Conservation (phyloP, 2,888 invertebrate genomes). For the Perizoma affinitatum region DNA sequence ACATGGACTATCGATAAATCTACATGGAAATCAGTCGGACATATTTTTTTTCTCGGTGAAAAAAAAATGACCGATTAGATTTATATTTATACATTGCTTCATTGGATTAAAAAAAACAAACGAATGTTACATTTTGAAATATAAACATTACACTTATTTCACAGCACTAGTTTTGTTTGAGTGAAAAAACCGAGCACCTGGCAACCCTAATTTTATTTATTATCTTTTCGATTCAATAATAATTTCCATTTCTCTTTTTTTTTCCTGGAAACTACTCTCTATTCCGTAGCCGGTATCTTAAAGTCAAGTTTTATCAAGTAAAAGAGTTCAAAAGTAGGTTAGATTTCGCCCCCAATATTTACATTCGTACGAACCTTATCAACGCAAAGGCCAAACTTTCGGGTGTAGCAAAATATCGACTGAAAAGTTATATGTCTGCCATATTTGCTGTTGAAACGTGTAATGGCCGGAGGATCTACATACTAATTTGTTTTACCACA, state of each 20-base stretch:
- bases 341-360: slow-evolving; percentile 25
- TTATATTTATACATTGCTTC: too few relatives aligned
- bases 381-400: slow-evolving; percentile 32
- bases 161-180: neutral
- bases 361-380: slow-evolving; percentile 28
- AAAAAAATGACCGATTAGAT: too few relatives aligned
- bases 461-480: neutral
- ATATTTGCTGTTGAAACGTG: slow-evolving; percentile 26
- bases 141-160: too few relatives aligned
- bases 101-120: too few relatives aligned
- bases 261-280: slow-evolving; percentile 6
- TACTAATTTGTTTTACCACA: neutral
- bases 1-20: too few relatives aligned
- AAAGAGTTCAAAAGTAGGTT: slow-evolving; percentile 26
- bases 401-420: slow-evolving; percentile 31
- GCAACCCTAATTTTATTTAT: neutral
- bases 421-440: slow-evolving; percentile 29
- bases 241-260: slow-evolving; percentile 7
- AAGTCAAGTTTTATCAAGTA: slow-evolving; percentile 19
- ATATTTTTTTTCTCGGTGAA: too few relatives aligned
- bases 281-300: slow-evolving; percentile 3
- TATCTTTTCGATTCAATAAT: too few relatives aligned
- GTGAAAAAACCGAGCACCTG: slow-evolving; percentile 1
- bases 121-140: neutral
- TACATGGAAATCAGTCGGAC: too few relatives aligned